Base-by-base conservation (phyloP, 30 jellyfish, hydroid and myxozoan species). In the Aurelia sp. region DNA sequence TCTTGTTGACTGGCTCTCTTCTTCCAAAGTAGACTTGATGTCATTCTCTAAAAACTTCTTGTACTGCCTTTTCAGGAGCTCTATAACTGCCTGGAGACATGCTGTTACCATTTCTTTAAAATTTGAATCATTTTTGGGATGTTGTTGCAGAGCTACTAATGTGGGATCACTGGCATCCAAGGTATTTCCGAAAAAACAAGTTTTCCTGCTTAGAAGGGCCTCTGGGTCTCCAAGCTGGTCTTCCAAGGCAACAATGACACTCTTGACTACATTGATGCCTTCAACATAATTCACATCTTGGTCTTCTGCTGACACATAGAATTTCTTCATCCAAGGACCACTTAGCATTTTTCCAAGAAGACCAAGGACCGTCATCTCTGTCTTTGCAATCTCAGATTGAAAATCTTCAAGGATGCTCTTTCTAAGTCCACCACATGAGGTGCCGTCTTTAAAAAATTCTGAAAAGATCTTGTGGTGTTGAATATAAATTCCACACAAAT, bases 81-180 rank as follows among this genome's bases (percentile, higher is more conserved):
- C 3, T 65, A 65, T 65, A 30, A 65, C 22, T 17, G 76, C 33
- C 76, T 65, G 18, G 76, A 65, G 1, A 30, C 76, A 65, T 65
- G 66, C 78, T 24, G 68, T 13, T 67, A 31, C 68, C 78, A 67
- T 67, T 16, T 67, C 78, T 67, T 67, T 67, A 67, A 67, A 67
- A 1, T 8, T 33, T 67, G 78, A 13, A 21, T 33, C 47, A 1
- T 67, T 67, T 67, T 67, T 67, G 33, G 78, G 48, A 67, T 67
- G 78, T 67, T 13, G 78, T 18, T 59, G 27, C 78, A 67, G 78
- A 67, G 78, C 68, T 67, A 63, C 78, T 67, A 67, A 67, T 24
- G 68, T 67, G 78, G 78, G 9, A 67, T 67, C 78, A 67, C 78
- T 67, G 12, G 47, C 78, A 67, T 67, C 78, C 66, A 67, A 18